Evolutionary conservation across 1,140 invertebrate genomes (phyloP).

Genomic region (Phthorimaea operculella): DNA sequence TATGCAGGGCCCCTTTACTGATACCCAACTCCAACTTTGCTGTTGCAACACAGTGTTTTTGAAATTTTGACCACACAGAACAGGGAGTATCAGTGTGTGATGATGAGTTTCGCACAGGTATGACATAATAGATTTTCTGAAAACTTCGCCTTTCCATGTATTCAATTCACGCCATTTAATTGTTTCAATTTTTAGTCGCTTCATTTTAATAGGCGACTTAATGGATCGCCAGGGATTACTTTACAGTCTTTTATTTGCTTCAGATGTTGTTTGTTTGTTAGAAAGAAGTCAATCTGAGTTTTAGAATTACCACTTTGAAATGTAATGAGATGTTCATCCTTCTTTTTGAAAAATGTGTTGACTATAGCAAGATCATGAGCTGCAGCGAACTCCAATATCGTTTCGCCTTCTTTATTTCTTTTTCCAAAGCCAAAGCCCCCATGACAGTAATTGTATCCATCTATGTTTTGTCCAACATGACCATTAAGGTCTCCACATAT

Average conservation of each 20-base stretch:
- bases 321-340: not conserved
- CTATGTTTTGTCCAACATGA: no score
- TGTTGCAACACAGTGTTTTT: no score
- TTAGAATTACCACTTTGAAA: not conserved
- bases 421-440: no score
- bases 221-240: not conserved
- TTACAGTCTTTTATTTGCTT: not conserved
- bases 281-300: not conserved
- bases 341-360: not conserved
- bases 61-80: no score
- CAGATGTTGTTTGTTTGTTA: not conserved
- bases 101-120: not conserved
- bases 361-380: not conserved
- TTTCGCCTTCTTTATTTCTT: not conserved
- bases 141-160: not conserved
- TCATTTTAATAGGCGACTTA: not conserved
- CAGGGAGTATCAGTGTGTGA: not conserved
- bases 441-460: no score
- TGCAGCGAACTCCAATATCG: not conserved
- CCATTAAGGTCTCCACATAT: constrained; percentile 1
- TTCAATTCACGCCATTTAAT: not conserved
- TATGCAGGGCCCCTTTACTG: not conserved
- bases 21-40: not conserved
- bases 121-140: not conserved
- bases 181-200: not conserved